phyloP scores from a whole-genome alignment of 2,797 vertebrate genomes.

The Tenualosa ilisha region DNA sequence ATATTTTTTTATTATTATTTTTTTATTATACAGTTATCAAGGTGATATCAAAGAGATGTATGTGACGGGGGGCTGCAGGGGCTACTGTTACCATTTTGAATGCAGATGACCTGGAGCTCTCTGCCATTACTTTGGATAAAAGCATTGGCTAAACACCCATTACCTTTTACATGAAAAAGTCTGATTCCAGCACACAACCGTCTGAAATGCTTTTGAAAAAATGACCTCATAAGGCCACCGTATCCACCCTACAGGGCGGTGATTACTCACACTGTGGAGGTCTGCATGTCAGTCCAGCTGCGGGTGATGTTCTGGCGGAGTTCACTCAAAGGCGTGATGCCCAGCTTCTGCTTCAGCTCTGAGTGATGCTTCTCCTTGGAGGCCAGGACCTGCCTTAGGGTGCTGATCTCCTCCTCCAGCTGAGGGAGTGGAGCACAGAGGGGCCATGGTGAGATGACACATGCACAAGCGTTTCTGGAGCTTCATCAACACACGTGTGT shows the following conservation, averaged over 20 bases:
- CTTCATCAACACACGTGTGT: no score
- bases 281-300: constrained; percentile 95
- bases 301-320: constrained; percentile 89
- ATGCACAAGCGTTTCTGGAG: neutral
- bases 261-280: constrained; percentile 86
- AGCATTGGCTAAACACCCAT: no score
- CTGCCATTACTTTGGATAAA: no score
- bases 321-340: constrained; percentile 86
- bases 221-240: neutral
- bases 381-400: constrained; percentile 89
- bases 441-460: neutral
- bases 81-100: no score
- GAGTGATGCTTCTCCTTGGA: constrained; percentile 92
- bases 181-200: neutral
- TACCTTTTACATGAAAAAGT: neutral
- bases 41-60: neutral
- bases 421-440: constrained; percentile 54
- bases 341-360: constrained; percentile 92
- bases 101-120: no score
- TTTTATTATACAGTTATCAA: no score
- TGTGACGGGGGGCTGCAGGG: neutral
- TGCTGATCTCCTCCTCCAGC: constrained; percentile 96
- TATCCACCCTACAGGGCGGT: neutral
- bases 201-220: neutral
- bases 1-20: no score